phyloP scores from a whole-genome alignment of 2,888 invertebrate species.

The Drosophila monieri region DNA sequence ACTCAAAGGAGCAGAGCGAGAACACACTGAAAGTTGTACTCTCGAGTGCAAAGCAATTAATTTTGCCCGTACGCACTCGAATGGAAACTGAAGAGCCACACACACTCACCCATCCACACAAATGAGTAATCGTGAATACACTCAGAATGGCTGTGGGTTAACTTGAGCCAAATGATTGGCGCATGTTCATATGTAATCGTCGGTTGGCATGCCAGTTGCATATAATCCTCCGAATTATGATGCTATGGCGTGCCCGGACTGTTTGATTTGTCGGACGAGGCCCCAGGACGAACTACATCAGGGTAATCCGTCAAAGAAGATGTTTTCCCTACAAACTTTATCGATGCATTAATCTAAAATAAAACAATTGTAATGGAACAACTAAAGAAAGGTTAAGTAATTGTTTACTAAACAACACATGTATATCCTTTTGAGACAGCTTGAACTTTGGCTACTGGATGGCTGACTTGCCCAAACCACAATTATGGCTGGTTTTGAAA shows the following conservation, averaged over 20 bases:
- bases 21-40: constrained; percentile 27
- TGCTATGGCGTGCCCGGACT: constrained; percentile 49
- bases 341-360: not conserved
- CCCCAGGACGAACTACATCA: not conserved
- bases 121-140: constrained; percentile 8
- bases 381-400: too few relatives aligned
- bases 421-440: not conserved
- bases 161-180: constrained; percentile 32
- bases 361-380: too few relatives aligned
- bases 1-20: constrained; percentile 37
- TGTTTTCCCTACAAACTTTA: not conserved
- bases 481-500: not conserved
- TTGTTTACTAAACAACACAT: not conserved
- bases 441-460: not conserved
- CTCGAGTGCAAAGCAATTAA: constrained; percentile 61
- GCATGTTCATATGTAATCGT: constrained; percentile 35
- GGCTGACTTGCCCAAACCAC: not conserved
- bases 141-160: constrained; percentile 9
- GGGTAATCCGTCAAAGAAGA: constrained; percentile 1
- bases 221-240: constrained; percentile 41
- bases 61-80: constrained; percentile 56
- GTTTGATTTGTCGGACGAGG: constrained; percentile 36
- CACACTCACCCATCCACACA: constrained; percentile 1
- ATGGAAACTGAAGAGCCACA: constrained; percentile 54
- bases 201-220: constrained; percentile 51